These are phyloP conservation scores for Diogma glabrata DNA, from an alignment of 2,888 invertebrate genomes.

Conservation along the genomic window DNA sequence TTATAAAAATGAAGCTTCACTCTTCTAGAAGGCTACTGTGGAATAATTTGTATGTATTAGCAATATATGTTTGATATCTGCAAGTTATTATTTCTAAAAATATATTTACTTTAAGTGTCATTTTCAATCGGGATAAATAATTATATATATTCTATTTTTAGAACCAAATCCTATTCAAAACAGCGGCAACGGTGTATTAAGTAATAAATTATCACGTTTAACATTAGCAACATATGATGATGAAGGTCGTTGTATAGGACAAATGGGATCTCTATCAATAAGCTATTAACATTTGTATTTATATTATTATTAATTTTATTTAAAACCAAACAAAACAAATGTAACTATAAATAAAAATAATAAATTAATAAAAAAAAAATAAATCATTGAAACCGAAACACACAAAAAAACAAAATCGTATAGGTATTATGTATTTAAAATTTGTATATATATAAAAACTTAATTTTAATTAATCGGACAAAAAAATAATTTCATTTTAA, in stretches of 20 bases:
- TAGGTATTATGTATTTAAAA: not conserved
- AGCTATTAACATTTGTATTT: conserved; percentile 37
- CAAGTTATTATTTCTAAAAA: too few relatives aligned
- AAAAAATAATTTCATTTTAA: too few relatives aligned
- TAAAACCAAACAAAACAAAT: conserved; percentile 7
- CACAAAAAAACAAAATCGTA: not conserved
- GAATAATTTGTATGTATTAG: too few relatives aligned
- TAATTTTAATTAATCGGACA: conserved; percentile 3
- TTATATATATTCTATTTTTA: conserved; percentile 20
- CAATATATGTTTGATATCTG: too few relatives aligned
- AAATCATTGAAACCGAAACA: conserved; percentile 3
- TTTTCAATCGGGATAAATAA: too few relatives aligned
- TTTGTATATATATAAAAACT: conserved; percentile 1
- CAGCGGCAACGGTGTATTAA: conserved; percentile 44
- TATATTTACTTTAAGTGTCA: too few relatives aligned
- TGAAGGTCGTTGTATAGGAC: conserved; percentile 73
- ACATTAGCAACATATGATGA: conserved; percentile 86
- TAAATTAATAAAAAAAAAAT: not conserved
- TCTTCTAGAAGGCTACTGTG: too few relatives aligned
- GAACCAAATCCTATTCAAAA: conserved; percentile 37
- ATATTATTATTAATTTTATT: conserved; percentile 8
- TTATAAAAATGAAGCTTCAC: too few relatives aligned
- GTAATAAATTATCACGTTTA: conserved; percentile 74
- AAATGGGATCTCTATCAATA: conserved; percentile 75
- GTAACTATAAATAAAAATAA: conserved; percentile 4